A percentile compares a stretch with the other conserved stretches of the same genome.
Conservation (phyloP, 2,113 vertebrate genomes). For the Strigops habroptila region DNA sequence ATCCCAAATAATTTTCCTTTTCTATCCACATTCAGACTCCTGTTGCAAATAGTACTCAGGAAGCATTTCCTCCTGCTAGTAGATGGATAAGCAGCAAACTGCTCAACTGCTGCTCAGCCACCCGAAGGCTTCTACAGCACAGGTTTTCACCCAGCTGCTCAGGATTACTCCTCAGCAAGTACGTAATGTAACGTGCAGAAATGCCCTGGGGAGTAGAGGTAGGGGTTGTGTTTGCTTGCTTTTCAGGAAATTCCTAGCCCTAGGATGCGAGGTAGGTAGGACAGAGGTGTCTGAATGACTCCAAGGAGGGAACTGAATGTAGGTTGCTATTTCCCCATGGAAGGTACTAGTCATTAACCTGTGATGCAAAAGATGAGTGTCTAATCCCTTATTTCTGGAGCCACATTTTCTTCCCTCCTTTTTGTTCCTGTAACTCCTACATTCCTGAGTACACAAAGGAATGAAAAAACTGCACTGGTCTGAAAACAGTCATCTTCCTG, state of each 20-base stretch:
- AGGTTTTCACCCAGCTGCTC: not conserved
- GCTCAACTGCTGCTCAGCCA: not conserved
- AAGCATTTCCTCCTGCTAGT: fast-evolving
- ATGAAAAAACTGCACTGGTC: not conserved
- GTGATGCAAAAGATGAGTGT: not conserved
- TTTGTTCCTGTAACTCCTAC: not conserved
- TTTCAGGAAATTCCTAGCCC: not conserved
- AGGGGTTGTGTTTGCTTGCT: fast-evolving
- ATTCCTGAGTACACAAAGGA: not conserved
- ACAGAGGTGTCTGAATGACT: not conserved
- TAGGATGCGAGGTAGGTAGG: not conserved
- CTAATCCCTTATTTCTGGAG: not conserved
- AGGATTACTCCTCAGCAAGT: not conserved
- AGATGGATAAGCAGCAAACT: not conserved
- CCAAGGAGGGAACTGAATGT: not conserved
- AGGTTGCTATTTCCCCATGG: not conserved
- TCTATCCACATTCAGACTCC: not conserved
- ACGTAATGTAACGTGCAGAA: fast-evolving
- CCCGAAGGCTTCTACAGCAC: not conserved
- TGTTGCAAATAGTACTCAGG: not conserved
- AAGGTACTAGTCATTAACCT: not conserved
- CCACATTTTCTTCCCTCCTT: not conserved
- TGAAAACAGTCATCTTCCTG: not conserved
- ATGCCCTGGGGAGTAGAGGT: not conserved
- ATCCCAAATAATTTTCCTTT: not conserved